Percentiles rank a stretch among this genome's conserved stretches.
phyloP scores from a whole-genome alignment of 1,140 invertebrate species.

The Anthonomus grandis region DNA sequence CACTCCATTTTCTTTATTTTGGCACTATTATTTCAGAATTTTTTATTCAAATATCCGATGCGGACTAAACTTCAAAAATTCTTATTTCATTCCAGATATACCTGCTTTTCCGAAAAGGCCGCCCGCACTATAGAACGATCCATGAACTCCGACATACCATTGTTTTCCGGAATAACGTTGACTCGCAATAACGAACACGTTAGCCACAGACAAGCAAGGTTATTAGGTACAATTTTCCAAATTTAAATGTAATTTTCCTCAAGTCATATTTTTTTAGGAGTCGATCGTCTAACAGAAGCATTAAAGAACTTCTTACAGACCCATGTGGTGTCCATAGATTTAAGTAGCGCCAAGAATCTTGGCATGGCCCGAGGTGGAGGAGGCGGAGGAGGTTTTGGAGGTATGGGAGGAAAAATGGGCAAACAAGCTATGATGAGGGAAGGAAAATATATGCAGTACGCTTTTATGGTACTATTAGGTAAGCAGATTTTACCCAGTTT shows the following conservation, averaged over 20 bases:
- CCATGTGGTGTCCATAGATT: conserved; percentile 38
- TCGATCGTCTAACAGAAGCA: conserved; percentile 24
- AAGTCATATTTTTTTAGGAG: conserved; percentile 7
- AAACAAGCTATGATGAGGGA: conserved; percentile 37
- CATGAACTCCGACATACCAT: conserved; percentile 36
- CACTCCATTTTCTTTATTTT: not conserved
- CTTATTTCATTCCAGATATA: conserved; percentile 18
- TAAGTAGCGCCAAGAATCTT: conserved; percentile 15
- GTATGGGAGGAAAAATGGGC: conserved; percentile 25
- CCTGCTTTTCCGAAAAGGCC: conserved; percentile 38
- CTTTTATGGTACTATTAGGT: conserved; percentile 56
- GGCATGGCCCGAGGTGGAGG: conserved; percentile 2
- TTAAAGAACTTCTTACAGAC: conserved; percentile 38
- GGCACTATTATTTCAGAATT: not conserved
- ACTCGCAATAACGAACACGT: conserved; percentile 32
- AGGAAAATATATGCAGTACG: conserved; percentile 40
- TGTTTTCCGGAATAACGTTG: conserved; percentile 38
- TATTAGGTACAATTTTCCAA: conserved; percentile 8
- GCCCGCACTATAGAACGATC: conserved; percentile 35
- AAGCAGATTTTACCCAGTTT: no score
- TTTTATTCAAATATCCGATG: not conserved
- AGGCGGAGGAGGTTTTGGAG: conserved; percentile 16
- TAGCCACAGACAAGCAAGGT: conserved; percentile 19
- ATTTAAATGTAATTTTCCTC: not conserved
- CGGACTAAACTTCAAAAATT: not conserved